Evolutionary conservation across 1,140 invertebrate genomes (phyloP).

Genomic region (Zaprionus tsacasi): DNA sequence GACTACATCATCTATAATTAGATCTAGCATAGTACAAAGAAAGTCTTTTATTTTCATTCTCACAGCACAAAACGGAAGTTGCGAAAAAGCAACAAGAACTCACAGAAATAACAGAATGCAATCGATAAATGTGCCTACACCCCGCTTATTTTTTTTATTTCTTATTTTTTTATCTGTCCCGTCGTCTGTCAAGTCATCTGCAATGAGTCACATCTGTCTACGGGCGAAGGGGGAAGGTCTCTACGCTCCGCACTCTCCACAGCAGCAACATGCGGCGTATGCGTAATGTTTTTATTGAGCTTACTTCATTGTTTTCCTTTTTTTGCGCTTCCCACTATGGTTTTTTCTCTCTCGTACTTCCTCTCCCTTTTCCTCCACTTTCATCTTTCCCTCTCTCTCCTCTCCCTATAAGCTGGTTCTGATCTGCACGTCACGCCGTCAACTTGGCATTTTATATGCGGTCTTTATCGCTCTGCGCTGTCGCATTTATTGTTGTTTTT

Average conservation of each 20-base stretch:
- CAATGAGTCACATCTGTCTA: constrained; percentile 48
- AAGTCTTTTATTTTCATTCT: not conserved
- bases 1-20: not conserved
- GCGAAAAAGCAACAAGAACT: constrained; percentile 2
- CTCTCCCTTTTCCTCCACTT: constrained; percentile 6
- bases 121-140: not conserved
- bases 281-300: constrained; percentile 57
- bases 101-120: not conserved
- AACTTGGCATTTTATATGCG: constrained; percentile 48
- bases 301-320: constrained; percentile 3
- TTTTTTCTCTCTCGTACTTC: not conserved
- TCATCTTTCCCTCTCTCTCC: not conserved
- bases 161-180: constrained; percentile 6
- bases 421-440: constrained; percentile 35
- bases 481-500: constrained; percentile 58
- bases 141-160: not conserved
- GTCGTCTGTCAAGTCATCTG: constrained; percentile 36
- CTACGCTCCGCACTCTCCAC: not conserved
- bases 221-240: not conserved
- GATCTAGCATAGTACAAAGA: not conserved
- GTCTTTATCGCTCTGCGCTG: constrained; percentile 47
- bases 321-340: constrained; percentile 32
- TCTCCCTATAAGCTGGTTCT: constrained; percentile 35
- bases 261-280: constrained; percentile 47
- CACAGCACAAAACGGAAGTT: not conserved